A percentile compares a stretch with the other conserved stretches of the same genome.
Conservation (phyloP, 1,140 invertebrate species). For the Globodera rostochiensis region DNA sequence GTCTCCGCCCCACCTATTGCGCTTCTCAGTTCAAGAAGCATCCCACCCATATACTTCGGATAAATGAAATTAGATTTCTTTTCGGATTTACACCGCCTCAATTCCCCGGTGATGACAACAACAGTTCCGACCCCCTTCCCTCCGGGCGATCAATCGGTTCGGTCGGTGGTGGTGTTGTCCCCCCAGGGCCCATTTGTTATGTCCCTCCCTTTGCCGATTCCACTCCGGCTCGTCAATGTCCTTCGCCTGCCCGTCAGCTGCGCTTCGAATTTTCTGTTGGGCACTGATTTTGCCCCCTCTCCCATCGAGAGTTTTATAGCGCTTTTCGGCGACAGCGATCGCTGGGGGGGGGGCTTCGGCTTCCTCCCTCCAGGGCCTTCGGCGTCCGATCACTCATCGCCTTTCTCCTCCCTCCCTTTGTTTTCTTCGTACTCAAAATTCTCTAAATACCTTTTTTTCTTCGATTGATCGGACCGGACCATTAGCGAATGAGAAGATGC, state of each 20-base stretch:
- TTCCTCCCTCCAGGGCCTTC: not conserved
- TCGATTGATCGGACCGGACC: not conserved
- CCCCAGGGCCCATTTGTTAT: conserved; percentile 6
- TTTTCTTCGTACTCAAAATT: not conserved
- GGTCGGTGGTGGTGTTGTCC: not conserved
- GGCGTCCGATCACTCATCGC: not conserved
- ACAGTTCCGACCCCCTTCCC: not conserved
- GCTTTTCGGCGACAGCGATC: not conserved
- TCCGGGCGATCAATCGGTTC: conserved; percentile 1
- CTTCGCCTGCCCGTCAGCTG: conserved; percentile 5
- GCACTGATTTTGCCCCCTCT: not conserved
- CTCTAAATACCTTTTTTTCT: not conserved
- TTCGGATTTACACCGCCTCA: not conserved
- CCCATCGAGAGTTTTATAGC: not conserved
- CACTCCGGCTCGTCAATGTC: conserved; percentile 1
- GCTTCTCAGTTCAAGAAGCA: not conserved
- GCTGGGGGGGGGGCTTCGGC: too few relatives aligned
- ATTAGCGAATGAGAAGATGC: not conserved
- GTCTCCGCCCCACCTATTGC: not conserved
- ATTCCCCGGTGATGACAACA: not conserved
- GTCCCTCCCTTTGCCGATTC: not conserved
- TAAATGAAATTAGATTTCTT: not conserved
- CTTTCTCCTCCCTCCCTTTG: not conserved
- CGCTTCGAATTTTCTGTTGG: conserved; percentile 1
- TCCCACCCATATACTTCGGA: not conserved